Percentiles rank a stretch among this genome's conserved stretches.
Evolutionary conservation across 2,113 vertebrate genomes (phyloP).

Genomic region (Amphilophus citrinellus): DNA sequence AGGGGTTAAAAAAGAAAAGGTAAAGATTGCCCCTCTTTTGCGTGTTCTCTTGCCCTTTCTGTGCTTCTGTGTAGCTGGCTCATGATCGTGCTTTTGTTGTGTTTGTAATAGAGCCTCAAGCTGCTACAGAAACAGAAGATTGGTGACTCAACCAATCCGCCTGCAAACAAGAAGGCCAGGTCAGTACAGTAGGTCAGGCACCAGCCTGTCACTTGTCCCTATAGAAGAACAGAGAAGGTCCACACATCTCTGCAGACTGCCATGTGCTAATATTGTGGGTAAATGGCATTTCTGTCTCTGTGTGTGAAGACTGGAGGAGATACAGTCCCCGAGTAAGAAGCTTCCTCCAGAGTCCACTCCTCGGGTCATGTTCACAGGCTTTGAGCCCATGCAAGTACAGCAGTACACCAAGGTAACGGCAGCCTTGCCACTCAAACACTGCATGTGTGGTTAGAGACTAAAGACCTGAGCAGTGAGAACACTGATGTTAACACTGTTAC

Average conservation of each 20-base stretch:
- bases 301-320: conserved; percentile 88
- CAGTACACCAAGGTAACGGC: conserved; percentile 91
- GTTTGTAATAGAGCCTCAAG: conserved; percentile 81
- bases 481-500: neutral
- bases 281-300: neutral
- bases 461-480: neutral
- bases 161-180: conserved; percentile 91
- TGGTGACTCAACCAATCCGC: conserved; percentile 83
- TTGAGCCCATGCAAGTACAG: conserved; percentile 91
- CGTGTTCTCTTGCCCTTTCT: too few relatives aligned
- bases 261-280: neutral
- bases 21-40: too few relatives aligned
- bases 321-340: conserved; percentile 90
- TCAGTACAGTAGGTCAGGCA: conserved; percentile 62
- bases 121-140: conserved; percentile 91
- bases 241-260: accelerated
- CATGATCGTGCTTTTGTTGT: neutral
- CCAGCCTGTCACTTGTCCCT: neutral
- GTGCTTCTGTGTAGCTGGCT: neutral
- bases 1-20: too few relatives aligned
- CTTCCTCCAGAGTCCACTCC: conserved; percentile 90
- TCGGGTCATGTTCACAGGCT: conserved; percentile 93
- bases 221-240: neutral
- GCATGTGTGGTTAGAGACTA: neutral
- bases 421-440: accelerated